phyloP scores from a whole-genome alignment of 2,113 vertebrate genomes.

The Camarhynchus parvulus region DNA sequence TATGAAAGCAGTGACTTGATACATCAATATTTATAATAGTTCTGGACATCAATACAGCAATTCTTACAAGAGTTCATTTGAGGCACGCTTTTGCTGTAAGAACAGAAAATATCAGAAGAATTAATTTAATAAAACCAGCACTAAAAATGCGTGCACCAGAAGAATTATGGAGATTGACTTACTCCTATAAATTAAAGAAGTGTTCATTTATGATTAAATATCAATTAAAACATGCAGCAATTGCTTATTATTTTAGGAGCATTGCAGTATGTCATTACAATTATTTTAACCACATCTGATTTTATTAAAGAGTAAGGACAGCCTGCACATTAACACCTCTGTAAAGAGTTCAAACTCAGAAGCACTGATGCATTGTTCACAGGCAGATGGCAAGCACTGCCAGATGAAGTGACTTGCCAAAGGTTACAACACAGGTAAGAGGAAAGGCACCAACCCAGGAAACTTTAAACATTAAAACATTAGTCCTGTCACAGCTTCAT shows the following conservation, averaged over 20 bases:
- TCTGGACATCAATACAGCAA: neutral
- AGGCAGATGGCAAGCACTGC: neutral
- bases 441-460: neutral
- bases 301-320: neutral
- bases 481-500: neutral
- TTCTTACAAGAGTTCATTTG: neutral
- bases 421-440: neutral
- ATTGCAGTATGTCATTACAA: neutral
- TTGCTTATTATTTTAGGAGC: neutral
- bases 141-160: neutral
- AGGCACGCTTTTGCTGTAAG: neutral
- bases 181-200: neutral
- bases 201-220: neutral
- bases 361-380: neutral
- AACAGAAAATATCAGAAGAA: neutral
- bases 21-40: neutral
- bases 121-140: neutral
- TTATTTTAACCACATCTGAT: neutral
- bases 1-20: neutral
- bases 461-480: neutral
- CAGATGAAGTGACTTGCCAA: neutral
- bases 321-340: neutral
- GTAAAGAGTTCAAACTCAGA: neutral
- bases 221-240: neutral
- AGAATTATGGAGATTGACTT: neutral